Evolutionary conservation across 2,797 vertebrate genomes (phyloP).

Genomic region (Rhinatrema bivittatum): DNA sequence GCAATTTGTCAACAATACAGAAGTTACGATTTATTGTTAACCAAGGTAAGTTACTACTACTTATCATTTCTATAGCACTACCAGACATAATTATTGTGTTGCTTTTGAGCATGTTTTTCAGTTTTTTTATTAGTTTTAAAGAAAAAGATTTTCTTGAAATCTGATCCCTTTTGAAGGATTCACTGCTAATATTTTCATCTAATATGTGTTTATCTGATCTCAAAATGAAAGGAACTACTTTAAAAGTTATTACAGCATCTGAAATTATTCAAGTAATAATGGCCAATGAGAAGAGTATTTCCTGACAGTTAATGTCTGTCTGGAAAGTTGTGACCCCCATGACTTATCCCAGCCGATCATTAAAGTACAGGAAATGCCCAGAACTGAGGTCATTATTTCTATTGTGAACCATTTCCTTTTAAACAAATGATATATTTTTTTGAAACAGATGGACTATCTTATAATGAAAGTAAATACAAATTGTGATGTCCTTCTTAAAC

Average conservation of each 20-base stretch:
- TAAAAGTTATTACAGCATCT: slow-evolving; percentile 9
- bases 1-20: slow-evolving; percentile 82
- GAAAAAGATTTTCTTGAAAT: too few relatives aligned
- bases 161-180: too few relatives aligned
- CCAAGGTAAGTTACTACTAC: slow-evolving; percentile 69
- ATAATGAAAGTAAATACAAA: too few relatives aligned
- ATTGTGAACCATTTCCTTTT: too few relatives aligned
- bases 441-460: too few relatives aligned
- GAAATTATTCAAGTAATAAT: slow-evolving; percentile 25
- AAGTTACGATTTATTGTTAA: slow-evolving; percentile 82
- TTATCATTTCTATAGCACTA: too few relatives aligned
- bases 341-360: slow-evolving; percentile 21
- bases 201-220: too few relatives aligned
- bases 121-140: too few relatives aligned
- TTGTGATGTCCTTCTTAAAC: too few relatives aligned
- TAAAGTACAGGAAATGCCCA: slow-evolving; percentile 33
- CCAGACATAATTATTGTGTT: too few relatives aligned
- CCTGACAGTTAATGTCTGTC: slow-evolving; percentile 37
- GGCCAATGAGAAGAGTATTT: slow-evolving; percentile 33
- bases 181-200: slow-evolving; percentile 15
- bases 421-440: too few relatives aligned
- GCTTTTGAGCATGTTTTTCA: too few relatives aligned
- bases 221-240: slow-evolving; percentile 12
- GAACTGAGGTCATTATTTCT: slow-evolving; percentile 19
- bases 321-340: slow-evolving; percentile 18